Percentiles rank a stretch among this genome's conserved stretches.
These are phyloP conservation scores for Hypsibius dujardini DNA, from an alignment of 1,140 invertebrate genomes.

Conservation along the genomic window DNA sequence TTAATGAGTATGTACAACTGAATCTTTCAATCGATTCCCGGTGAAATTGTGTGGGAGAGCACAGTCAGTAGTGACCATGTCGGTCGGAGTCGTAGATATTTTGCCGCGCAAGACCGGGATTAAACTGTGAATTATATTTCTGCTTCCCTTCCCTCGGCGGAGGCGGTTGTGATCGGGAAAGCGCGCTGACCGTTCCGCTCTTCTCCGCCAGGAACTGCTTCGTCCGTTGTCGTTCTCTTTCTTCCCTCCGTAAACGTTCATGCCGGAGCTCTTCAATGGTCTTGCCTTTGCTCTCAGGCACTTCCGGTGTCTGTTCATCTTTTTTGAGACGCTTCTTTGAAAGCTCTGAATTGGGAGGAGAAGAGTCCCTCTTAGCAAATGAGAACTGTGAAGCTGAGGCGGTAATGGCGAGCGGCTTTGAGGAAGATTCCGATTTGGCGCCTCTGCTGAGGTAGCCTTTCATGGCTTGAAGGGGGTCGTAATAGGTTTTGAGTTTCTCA, in stretches of 20 bases:
- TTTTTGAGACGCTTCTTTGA: slow-evolving; percentile 14
- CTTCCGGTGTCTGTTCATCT: slow-evolving; percentile 27
- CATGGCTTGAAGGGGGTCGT: slow-evolving; percentile 57
- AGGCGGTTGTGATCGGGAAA: slow-evolving; percentile 21
- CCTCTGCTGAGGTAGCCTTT: slow-evolving; percentile 38
- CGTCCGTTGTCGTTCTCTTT: slow-evolving; percentile 49
- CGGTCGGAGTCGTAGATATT: slow-evolving; percentile 29
- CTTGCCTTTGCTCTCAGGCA: slow-evolving; percentile 22
- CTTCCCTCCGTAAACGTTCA: slow-evolving; percentile 59
- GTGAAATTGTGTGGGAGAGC: no score
- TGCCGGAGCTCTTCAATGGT: slow-evolving; percentile 54
- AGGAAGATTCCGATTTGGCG: slow-evolving; percentile 25
- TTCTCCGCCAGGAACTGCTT: slow-evolving; percentile 47
- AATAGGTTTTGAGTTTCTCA: slow-evolving; percentile 28
- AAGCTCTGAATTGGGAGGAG: slow-evolving; percentile 15
- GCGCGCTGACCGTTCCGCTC: slow-evolving; percentile 34
- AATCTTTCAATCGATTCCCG: no score
- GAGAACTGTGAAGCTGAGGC: neutral
- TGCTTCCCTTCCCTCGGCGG: slow-evolving; percentile 37
- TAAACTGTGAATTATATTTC: slow-evolving; percentile 81
- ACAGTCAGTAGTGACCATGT: no score
- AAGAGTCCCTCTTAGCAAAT: slow-evolving; percentile 17
- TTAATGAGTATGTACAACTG: no score
- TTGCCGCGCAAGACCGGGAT: slow-evolving; percentile 59
- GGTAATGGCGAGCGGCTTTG: slow-evolving; percentile 24